A percentile compares a stretch with the other conserved stretches of the same genome.
Conservation (phyloP, 1,140 invertebrate genomes). For the Lepidurus packardi region DNA sequence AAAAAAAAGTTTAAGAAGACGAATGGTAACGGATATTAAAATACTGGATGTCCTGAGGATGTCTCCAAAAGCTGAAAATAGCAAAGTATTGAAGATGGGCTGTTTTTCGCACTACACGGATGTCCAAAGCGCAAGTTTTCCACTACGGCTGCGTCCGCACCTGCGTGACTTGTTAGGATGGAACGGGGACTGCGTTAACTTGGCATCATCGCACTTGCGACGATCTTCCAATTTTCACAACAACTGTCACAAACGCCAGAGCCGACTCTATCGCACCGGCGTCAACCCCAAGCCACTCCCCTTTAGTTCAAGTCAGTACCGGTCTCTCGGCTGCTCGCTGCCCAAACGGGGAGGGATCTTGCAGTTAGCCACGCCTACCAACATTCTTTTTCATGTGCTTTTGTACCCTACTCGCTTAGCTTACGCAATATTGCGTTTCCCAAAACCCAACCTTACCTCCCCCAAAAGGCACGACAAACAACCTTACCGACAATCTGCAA, state of each 20-base stretch:
- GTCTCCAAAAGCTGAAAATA: constrained; percentile 19
- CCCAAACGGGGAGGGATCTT: background rate
- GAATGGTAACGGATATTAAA: constrained; percentile 6
- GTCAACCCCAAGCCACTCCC: background rate
- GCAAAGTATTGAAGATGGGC: constrained; percentile 17
- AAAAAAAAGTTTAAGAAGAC: background rate
- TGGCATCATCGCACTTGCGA: constrained; percentile 21
- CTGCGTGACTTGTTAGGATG: constrained; percentile 32
- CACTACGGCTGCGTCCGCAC: constrained; percentile 35
- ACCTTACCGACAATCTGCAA: background rate
- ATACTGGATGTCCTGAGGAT: constrained; percentile 17
- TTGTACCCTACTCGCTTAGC: background rate
- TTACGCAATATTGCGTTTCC: background rate
- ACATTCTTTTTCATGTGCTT: background rate
- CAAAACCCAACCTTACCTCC: background rate
- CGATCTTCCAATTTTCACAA: constrained; percentile 14
- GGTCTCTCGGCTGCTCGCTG: background rate
- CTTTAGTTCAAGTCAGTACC: background rate
- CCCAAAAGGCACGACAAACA: background rate
- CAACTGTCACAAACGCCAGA: background rate
- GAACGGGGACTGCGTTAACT: constrained; percentile 34
- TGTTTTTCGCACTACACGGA: constrained; percentile 26
- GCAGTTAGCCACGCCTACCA: background rate
- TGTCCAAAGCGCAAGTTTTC: constrained; percentile 31
- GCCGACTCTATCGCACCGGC: background rate